Conservation (phyloP, 2,113 vertebrate genomes). For the Peromyscus californicus region DNA sequence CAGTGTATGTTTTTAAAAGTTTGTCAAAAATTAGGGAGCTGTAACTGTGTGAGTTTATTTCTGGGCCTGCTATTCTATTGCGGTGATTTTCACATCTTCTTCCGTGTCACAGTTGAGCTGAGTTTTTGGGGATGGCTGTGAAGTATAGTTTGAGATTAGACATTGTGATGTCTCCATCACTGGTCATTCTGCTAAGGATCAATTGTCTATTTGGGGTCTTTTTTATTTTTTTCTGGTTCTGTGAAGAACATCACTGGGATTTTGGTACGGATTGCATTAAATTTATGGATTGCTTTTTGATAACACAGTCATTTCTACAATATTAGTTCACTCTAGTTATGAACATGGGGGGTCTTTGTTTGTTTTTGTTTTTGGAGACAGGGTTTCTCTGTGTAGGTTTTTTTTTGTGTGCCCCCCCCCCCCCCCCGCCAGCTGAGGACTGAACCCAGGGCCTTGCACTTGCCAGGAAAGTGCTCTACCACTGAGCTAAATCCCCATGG, state of each 20-base stretch:
- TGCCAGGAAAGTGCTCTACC: too few species aligned
- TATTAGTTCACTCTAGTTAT: background rate
- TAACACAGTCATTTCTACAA: background rate
- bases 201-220: background rate
- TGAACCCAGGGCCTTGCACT: too few species aligned
- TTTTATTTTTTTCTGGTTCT: background rate
- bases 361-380: too few species aligned
- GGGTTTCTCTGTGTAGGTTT: too few species aligned
- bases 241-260: background rate
- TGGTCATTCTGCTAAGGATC: background rate
- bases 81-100: background rate
- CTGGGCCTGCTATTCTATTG: background rate
- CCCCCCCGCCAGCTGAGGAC: too few species aligned
- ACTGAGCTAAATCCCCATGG: too few species aligned
- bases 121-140: background rate
- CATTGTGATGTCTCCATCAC: background rate
- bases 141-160: background rate
- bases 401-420: too few species aligned
- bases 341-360: background rate
- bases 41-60: background rate
- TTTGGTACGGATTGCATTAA: background rate
- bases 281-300: background rate
- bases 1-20: background rate
- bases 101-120: background rate
- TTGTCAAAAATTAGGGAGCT: background rate